Evolutionary conservation across 2,888 invertebrate genomes (phyloP).

Genomic region (Aspidiotus rigidus): DNA sequence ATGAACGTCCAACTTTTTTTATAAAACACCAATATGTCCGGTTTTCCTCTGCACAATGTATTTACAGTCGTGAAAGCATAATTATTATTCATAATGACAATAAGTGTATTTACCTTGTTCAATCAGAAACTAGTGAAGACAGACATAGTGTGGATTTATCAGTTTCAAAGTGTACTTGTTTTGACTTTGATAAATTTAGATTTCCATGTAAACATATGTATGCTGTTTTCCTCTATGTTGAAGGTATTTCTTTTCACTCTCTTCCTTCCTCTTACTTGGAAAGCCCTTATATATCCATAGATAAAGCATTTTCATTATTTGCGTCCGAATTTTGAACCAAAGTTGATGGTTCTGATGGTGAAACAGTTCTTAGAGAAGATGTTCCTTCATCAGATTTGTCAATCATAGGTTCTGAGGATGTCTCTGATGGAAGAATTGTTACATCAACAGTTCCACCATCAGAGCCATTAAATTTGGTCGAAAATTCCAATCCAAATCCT

Average conservation of each 20-base stretch:
- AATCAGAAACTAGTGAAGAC: conserved; percentile 2
- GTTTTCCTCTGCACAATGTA: not conserved
- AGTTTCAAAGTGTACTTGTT: not conserved
- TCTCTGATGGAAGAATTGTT: not conserved
- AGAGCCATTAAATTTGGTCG: not conserved
- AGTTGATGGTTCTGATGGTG: not conserved
- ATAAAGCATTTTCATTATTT: not conserved
- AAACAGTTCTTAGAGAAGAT: not conserved
- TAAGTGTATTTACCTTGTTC: not conserved
- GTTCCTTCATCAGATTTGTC: not conserved
- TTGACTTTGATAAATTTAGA: conserved; percentile 1
- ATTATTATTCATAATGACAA: not conserved
- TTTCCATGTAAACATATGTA: conserved; percentile 4
- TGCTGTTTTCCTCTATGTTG: not conserved
- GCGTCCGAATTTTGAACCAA: not conserved
- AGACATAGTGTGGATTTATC: not conserved
- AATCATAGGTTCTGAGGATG: not conserved
- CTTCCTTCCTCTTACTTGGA: conserved; percentile 1
- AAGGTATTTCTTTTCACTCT: not conserved
- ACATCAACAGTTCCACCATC: not conserved
- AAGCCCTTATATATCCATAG: not conserved
- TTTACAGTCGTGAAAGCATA: not conserved
- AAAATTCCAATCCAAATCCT: conserved; percentile 2
- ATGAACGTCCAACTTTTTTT: not conserved
- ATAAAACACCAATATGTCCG: not conserved